These are phyloP conservation scores for Caligus rogercresseyi DNA, from an alignment of 1,140 invertebrate species.

Conservation along the genomic window DNA sequence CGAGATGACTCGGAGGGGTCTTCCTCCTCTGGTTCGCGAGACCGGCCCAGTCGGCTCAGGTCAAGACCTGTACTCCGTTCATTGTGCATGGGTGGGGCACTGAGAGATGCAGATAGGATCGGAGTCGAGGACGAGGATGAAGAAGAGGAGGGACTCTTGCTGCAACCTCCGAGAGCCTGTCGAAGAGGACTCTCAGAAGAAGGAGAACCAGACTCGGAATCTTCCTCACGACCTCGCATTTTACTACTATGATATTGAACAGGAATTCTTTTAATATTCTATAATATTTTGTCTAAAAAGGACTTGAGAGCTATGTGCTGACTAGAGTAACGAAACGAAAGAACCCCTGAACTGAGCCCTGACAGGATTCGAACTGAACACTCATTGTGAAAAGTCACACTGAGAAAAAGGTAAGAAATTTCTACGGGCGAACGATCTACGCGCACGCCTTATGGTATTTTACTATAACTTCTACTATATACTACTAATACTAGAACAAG, in stretches of 20 bases:
- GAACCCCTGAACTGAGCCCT: neutral
- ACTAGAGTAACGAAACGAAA: neutral
- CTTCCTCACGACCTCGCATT: neutral
- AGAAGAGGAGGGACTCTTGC: neutral
- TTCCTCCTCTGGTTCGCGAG: neutral
- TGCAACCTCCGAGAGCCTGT: neutral
- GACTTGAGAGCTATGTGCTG: neutral
- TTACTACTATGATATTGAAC: no score
- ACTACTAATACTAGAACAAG: neutral
- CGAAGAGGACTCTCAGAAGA: constrained; percentile 3
- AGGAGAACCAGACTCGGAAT: neutral
- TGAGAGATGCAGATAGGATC: constrained; percentile 13
- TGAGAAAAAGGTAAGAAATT: neutral
- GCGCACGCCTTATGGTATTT: neutral
- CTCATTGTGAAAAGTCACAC: neutral
- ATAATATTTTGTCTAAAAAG: neutral
- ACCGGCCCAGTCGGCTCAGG: neutral
- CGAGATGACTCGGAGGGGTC: neutral
- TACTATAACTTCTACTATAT: neutral
- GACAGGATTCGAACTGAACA: neutral
- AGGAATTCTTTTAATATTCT: neutral
- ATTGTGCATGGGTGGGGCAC: neutral
- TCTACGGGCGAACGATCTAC: neutral
- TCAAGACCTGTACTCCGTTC: neutral
- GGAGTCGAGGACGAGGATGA: constrained; percentile 9